phyloP scores from a whole-genome alignment of 2,888 invertebrate genomes.

The Eupeodes luniger region DNA sequence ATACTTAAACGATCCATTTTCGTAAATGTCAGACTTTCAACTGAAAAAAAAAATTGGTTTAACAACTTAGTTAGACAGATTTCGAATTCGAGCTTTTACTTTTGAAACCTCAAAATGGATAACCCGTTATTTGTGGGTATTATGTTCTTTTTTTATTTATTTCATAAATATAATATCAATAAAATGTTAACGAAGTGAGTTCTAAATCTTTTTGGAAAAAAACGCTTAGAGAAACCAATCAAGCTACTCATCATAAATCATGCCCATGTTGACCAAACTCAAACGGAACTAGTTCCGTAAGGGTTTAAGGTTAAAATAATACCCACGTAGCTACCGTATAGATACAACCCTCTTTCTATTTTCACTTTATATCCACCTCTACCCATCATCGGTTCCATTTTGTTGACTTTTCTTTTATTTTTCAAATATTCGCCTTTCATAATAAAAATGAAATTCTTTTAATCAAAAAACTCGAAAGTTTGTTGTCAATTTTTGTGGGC shows the following conservation, averaged over 20 bases:
- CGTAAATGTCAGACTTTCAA: no score
- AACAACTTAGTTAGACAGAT: no score
- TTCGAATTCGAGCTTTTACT: no score
- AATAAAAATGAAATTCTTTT: slow-evolving; percentile 65
- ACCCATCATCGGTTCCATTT: background rate
- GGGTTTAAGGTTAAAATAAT: background rate
- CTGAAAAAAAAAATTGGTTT: no score
- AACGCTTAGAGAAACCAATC: slow-evolving; percentile 56
- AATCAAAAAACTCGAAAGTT: slow-evolving; percentile 71
- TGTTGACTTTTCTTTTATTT: slow-evolving; percentile 21
- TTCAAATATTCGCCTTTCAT: slow-evolving; percentile 68
- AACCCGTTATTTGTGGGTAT: no score
- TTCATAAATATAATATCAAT: background rate
- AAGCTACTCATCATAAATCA: slow-evolving; percentile 73
- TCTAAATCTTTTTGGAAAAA: background rate
- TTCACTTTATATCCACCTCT: background rate
- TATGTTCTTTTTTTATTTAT: no score
- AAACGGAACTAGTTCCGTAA: slow-evolving; percentile 2
- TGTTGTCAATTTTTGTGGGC: slow-evolving; percentile 67
- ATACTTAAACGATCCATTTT: no score
- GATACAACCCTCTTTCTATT: background rate
- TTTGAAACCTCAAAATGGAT: no score
- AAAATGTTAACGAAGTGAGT: background rate
- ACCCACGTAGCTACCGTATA: background rate
- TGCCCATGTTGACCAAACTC: slow-evolving; percentile 63